Percentiles rank a stretch among this genome's conserved stretches.
These are phyloP conservation scores for Sinosuthora webbiana DNA, from an alignment of 2,113 vertebrate genomes.

Conservation along the genomic window DNA sequence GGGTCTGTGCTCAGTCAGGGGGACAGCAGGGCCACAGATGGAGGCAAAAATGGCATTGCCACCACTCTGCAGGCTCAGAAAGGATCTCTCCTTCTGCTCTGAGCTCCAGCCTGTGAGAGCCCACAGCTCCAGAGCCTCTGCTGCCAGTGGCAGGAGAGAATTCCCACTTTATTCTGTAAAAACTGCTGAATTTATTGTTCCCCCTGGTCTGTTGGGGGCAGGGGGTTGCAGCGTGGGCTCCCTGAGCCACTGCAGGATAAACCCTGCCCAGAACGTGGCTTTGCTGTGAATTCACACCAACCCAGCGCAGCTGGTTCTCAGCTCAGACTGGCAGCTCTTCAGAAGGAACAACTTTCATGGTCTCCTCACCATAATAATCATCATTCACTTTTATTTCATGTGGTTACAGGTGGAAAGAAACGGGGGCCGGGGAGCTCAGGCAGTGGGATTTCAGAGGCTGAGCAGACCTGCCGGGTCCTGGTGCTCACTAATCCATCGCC, in stretches of 20 bases:
- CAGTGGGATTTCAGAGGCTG: not conserved
- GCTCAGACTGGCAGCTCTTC: not conserved
- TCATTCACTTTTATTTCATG: not conserved
- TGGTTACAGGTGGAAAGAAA: not conserved
- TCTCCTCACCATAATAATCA: not conserved
- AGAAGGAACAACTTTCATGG: not conserved
- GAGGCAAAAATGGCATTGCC: not conserved
- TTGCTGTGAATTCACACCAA: not conserved
- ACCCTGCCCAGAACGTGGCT: rapidly evolving
- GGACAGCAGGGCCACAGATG: not conserved
- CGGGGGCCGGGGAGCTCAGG: not conserved
- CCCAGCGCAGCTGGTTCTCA: not conserved
- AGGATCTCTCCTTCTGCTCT: rapidly evolving
- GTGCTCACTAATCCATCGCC: not conserved
- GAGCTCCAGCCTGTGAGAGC: rapidly evolving
- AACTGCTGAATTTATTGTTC: rapidly evolving
- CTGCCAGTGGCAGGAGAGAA: not conserved
- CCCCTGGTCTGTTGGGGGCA: not conserved
- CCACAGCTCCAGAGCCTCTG: not conserved
- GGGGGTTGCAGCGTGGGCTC: not conserved
- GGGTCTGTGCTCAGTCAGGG: rapidly evolving
- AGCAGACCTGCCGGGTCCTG: not conserved
- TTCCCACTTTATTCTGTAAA: not conserved
- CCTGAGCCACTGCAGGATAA: not conserved
- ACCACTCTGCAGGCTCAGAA: too few relatives aligned